Evolutionary conservation across 2,113 vertebrate genomes (phyloP).

Genomic region (Cyanoderma ruficeps): DNA sequence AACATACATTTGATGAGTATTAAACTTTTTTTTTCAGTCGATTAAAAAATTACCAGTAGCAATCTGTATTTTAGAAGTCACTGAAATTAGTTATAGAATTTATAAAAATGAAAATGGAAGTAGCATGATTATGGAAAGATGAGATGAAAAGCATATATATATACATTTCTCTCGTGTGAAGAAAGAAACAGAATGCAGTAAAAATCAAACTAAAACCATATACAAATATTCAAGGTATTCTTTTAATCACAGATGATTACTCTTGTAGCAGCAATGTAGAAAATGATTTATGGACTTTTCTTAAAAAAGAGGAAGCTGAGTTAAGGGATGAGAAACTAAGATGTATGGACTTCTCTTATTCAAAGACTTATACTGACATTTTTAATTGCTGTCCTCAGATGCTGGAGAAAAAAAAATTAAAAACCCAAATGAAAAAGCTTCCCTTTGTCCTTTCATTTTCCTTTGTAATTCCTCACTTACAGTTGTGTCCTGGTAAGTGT

Average conservation of each 20-base stretch:
- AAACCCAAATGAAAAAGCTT: background rate
- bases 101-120: background rate
- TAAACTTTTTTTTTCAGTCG: background rate
- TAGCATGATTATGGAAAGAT: background rate
- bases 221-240: background rate
- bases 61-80: background rate
- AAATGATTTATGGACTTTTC: background rate
- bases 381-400: background rate
- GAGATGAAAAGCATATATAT: background rate
- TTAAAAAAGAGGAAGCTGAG: background rate
- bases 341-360: background rate
- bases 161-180: background rate
- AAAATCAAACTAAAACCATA: background rate
- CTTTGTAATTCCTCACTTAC: background rate
- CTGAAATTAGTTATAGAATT: background rate
- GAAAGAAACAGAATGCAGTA: background rate
- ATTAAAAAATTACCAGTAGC: background rate
- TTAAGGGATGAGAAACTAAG: background rate
- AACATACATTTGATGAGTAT: background rate
- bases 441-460: background rate
- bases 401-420: background rate
- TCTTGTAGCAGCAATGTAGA: background rate
- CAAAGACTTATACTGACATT: background rate
- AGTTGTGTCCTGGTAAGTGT: background rate
- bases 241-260: background rate